Evolutionary conservation across 1,140 invertebrate species (phyloP), one percentile per base, ranked within the genome.

Genomic region (Agrilus planipennis): DNA sequence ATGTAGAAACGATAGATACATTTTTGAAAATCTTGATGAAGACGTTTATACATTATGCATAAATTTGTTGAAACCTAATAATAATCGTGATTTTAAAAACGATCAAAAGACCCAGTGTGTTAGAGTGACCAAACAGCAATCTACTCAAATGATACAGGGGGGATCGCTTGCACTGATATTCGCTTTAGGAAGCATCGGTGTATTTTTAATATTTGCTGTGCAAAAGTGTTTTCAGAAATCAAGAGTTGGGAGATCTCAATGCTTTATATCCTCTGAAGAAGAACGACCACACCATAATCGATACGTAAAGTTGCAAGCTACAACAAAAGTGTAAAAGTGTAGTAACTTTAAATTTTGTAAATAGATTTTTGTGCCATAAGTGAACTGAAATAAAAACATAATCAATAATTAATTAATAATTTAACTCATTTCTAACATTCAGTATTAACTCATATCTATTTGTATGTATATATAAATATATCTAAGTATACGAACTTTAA

Each of bases 291-390:
- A 67, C 35, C 62, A 66, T 49, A 67, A 71, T 15, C 66, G 67
- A 57, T 76, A 76, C 45, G 70, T 75, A 2, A 75, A 75, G 64
- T 52, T 76, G 38, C 73, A 73, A 43, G 73, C 72, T 6, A 76
- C 73, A 16, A 75, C 73, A 18, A 73, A 74, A n/a, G n/a, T n/a
- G n/a, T n/a, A n/a, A n/a, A n/a, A n/a, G n/a, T n/a, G n/a, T n/a
- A n/a, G n/a, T n/a, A n/a, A n/a, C n/a, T n/a, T n/a, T n/a, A n/a
- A n/a, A n/a, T n/a, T n/a, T n/a, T n/a, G n/a, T n/a, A n/a, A n/a
- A n/a, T n/a, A n/a, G n/a, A n/a, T n/a, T n/a, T n/a, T n/a, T n/a
- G n/a, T n/a, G n/a, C n/a, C n/a, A n/a, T n/a, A n/a, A n/a, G n/a
- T n/a, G n/a, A n/a, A n/a, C n/a, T n/a, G n/a, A n/a, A n/a, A n/a